A percentile compares a stretch with the other conserved stretches of the same genome.
These are phyloP conservation scores for Coryphaenoides rupestris DNA, from an alignment of 2,113 vertebrate species.

Conservation along the genomic window DNA sequence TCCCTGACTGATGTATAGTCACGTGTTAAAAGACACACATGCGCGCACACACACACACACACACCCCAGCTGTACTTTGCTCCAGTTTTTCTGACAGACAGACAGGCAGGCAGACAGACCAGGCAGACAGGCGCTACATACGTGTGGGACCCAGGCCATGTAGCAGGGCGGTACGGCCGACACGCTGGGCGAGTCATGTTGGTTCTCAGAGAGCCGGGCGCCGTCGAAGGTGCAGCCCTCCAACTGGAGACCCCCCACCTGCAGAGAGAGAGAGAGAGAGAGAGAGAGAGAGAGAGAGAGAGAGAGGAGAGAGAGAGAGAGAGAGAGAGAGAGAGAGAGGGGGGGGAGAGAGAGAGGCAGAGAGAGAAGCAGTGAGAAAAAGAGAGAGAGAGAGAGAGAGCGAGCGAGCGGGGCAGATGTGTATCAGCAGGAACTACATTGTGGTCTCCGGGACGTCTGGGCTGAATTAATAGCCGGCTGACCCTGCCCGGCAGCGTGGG, in stretches of 20 bases:
- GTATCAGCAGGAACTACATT: background rate
- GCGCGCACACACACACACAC: background rate
- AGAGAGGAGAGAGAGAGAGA: background rate
- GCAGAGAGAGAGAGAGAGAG: constrained; percentile 1
- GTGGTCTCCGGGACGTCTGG: background rate
- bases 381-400: background rate
- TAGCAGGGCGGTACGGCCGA: constrained; percentile 86
- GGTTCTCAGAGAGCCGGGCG: constrained; percentile 85
- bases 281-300: background rate
- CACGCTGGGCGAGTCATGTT: constrained; percentile 90
- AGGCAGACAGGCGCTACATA: constrained; percentile 48
- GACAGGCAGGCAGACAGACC: constrained; percentile 36
- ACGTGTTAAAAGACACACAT: too few species aligned
- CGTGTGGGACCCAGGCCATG: constrained; percentile 95
- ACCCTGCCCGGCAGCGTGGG: too few species aligned
- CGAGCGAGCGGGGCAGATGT: too few species aligned
- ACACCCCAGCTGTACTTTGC: background rate
- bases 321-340: background rate
- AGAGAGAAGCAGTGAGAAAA: background rate
- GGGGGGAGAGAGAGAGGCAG: background rate
- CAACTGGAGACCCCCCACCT: constrained; percentile 89
- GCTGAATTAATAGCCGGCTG: too few species aligned
- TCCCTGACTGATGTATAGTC: too few species aligned
- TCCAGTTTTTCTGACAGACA: background rate
- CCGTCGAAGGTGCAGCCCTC: constrained; percentile 96